Evolutionary conservation across 2,797 vertebrate species (phyloP).

Genomic region (Gymnodraco acuticeps): DNA sequence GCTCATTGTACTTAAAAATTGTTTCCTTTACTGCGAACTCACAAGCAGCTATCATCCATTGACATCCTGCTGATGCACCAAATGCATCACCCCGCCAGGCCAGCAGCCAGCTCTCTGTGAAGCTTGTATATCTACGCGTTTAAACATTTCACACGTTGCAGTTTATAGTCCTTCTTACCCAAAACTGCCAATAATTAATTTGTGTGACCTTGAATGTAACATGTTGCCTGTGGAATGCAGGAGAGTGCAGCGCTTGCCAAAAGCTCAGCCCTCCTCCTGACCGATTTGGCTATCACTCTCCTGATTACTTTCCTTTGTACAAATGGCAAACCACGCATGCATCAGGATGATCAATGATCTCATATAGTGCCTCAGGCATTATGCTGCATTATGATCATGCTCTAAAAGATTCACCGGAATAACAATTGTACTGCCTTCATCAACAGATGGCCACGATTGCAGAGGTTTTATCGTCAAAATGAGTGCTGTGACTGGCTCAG

Average conservation of each 20-base stretch:
- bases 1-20: background rate
- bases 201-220: constrained; percentile 66
- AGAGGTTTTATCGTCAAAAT: constrained; percentile 92
- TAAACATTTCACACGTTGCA: background rate
- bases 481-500: constrained; percentile 93
- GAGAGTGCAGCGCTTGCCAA: constrained; percentile 31
- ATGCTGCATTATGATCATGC: background rate
- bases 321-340: background rate
- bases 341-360: background rate
- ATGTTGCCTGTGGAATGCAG: constrained; percentile 15
- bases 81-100: constrained; percentile 37
- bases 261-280: constrained; percentile 25
- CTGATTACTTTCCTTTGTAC: background rate
- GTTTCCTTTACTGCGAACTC: constrained; percentile 16
- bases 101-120: background rate
- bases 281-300: constrained; percentile 7
- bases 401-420: background rate
- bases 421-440: background rate
- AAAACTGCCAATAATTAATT: background rate
- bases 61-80: constrained; percentile 79
- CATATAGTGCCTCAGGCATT: background rate
- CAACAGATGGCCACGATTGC: constrained; percentile 93
- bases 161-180: accelerated
- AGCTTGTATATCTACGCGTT: background rate
- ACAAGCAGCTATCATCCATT: constrained; percentile 57